These are phyloP conservation scores for Epistrophe eligans DNA, from an alignment of 2,888 invertebrate genomes.

Conservation along the genomic window DNA sequence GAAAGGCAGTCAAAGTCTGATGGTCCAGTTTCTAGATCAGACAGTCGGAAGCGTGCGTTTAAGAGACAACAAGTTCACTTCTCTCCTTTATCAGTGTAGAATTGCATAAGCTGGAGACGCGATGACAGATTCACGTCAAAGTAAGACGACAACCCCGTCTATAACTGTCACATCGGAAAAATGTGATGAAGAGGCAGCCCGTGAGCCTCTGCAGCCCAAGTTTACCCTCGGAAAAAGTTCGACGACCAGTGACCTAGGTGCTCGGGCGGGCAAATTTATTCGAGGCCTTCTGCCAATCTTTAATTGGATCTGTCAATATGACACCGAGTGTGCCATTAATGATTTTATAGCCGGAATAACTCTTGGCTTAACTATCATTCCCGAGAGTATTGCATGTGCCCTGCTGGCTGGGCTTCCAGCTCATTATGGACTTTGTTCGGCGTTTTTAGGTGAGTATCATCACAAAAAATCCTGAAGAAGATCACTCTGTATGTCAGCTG, in stretches of 20 bases:
- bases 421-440: slow-evolving; percentile 96
- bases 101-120: background rate
- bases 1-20: slow-evolving; percentile 36
- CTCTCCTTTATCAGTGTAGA: background rate
- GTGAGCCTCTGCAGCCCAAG: slow-evolving; percentile 50
- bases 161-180: slow-evolving; percentile 56
- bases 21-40: slow-evolving; percentile 43
- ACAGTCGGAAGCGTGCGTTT: slow-evolving; percentile 25
- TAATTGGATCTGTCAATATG: slow-evolving; percentile 81
- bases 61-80: slow-evolving; percentile 3
- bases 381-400: slow-evolving; percentile 97
- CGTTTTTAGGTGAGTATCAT: slow-evolving; percentile 89
- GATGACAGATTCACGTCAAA: slow-evolving; percentile 49
- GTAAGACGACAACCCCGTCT: background rate
- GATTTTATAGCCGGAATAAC: slow-evolving; percentile 95
- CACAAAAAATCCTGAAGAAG: background rate
- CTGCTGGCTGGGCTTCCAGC: slow-evolving; percentile 92
- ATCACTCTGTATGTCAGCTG: background rate
- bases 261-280: slow-evolving; percentile 62
- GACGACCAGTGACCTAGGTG: slow-evolving; percentile 6
- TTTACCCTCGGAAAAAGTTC: slow-evolving; percentile 39
- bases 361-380: slow-evolving; percentile 95
- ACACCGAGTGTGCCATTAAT: slow-evolving; percentile 86
- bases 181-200: slow-evolving; percentile 47
- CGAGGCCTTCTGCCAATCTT: slow-evolving; percentile 78